Evolutionary conservation across 2,888 invertebrate genomes (phyloP).

Genomic region (Chloroclysta siterata): DNA sequence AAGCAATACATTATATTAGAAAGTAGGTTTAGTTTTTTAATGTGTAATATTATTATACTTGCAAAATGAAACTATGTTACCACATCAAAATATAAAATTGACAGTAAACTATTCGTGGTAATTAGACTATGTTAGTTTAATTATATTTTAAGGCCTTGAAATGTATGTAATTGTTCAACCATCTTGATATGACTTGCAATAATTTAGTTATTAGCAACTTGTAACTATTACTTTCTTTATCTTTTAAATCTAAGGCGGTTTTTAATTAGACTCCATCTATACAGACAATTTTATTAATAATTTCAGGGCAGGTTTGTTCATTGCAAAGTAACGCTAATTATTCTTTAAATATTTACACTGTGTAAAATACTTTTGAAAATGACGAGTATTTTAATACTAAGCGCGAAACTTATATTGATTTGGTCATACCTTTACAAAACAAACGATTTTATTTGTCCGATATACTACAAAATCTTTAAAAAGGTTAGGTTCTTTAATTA

Average conservation of each 20-base stretch:
- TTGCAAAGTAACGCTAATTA: no score
- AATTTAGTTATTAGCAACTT: slow-evolving; percentile 16
- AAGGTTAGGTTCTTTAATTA: no score
- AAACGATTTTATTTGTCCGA: not conserved
- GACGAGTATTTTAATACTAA: no score
- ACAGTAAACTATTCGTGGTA: slow-evolving; percentile 20
- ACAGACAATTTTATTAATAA: not conserved
- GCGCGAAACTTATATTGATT: no score
- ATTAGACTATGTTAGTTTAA: slow-evolving; percentile 18
- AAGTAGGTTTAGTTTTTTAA: slow-evolving; percentile 6
- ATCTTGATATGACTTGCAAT: slow-evolving; percentile 30
- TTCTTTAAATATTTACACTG: no score
- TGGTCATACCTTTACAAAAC: not conserved
- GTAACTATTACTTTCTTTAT: slow-evolving; percentile 17
- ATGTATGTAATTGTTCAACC: slow-evolving; percentile 17
- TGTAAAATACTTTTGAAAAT: no score
- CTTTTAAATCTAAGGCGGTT: slow-evolving; percentile 9
- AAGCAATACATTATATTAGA: slow-evolving; percentile 1
- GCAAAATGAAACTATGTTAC: slow-evolving; percentile 4
- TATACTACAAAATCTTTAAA: no score
- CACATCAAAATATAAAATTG: slow-evolving; percentile 25
- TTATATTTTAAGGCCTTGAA: slow-evolving; percentile 19
- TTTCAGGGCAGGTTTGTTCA: no score
- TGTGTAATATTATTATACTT: not conserved
- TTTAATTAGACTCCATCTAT: slow-evolving; percentile 17